Percentiles rank a stretch among this genome's conserved stretches.
These are phyloP conservation scores for Cossypha dichroa DNA, from an alignment of 2,797 vertebrate species.

Conservation along the genomic window DNA sequence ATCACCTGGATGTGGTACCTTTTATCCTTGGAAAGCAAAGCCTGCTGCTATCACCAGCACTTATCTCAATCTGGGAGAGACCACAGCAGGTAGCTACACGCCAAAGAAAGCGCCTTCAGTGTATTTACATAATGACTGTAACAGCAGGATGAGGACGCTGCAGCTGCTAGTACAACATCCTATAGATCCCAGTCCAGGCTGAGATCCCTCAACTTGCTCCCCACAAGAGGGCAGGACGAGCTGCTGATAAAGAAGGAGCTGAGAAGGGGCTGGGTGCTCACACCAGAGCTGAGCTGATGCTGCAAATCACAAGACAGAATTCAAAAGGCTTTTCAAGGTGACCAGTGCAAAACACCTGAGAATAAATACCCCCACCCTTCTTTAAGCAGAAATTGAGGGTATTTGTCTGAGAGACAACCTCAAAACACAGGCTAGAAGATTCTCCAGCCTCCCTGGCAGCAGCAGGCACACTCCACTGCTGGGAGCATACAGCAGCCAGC, in stretches of 20 bases:
- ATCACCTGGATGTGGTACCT: background rate
- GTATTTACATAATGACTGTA: background rate
- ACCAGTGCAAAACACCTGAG: background rate
- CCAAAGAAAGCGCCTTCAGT: background rate
- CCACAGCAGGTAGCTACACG: background rate
- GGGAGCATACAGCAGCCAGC: background rate
- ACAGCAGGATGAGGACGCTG: background rate
- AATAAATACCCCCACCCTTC: background rate
- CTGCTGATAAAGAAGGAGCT: background rate
- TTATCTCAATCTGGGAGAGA: background rate
- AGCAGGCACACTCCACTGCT: background rate
- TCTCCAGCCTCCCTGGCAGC: background rate
- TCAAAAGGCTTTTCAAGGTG: background rate
- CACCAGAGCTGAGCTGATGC: background rate
- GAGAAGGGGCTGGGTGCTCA: background rate
- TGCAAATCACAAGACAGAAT: background rate
- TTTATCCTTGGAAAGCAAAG: background rate
- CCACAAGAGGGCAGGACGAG: constrained; percentile 30
- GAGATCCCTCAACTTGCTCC: background rate
- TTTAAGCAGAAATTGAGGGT: background rate
- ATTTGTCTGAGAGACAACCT: background rate
- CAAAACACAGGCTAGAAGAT: background rate
- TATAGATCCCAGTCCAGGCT: background rate
- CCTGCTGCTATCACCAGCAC: background rate
- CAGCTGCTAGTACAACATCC: background rate